Evolutionary conservation across 2,113 vertebrate species (phyloP).

Genomic region (Castor canadensis): DNA sequence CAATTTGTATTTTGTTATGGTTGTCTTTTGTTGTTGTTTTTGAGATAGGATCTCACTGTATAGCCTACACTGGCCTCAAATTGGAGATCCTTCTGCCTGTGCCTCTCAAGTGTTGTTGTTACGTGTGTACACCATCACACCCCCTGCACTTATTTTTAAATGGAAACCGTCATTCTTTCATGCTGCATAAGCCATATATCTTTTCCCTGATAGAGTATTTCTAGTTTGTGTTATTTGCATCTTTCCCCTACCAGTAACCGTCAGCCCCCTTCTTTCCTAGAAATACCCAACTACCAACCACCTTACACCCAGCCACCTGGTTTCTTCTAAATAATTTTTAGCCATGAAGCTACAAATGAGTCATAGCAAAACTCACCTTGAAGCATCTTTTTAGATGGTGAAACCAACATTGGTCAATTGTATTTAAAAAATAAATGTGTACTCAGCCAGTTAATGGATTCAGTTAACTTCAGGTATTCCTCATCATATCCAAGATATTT

Average conservation of each 20-base stretch:
- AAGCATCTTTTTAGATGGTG: slow-evolving; percentile 47
- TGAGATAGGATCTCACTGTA: no score
- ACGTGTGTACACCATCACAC: no score
- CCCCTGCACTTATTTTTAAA: slow-evolving; percentile 41
- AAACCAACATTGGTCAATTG: slow-evolving; percentile 54
- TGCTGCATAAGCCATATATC: background rate
- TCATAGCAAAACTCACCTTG: slow-evolving; percentile 66
- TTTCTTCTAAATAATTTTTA: slow-evolving; percentile 67
- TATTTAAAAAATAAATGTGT: background rate
- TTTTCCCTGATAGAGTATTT: background rate
- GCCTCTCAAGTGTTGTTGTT: no score
- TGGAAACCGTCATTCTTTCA: background rate
- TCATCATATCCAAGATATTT: background rate
- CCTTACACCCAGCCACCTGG: slow-evolving; percentile 63
- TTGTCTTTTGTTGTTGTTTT: no score
- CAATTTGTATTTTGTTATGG: background rate
- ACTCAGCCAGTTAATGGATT: background rate
- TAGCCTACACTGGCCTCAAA: no score
- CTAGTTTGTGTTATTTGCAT: slow-evolving; percentile 54
- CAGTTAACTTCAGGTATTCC: background rate
- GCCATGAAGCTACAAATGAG: slow-evolving; percentile 41
- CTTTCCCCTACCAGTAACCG: slow-evolving; percentile 49
- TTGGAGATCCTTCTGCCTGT: no score
- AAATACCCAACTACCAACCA: slow-evolving; percentile 46
- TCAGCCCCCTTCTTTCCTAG: slow-evolving; percentile 43